Evolutionary conservation across 2,888 invertebrate genomes (phyloP).

Genomic region (Pristionchus japonicus): DNA sequence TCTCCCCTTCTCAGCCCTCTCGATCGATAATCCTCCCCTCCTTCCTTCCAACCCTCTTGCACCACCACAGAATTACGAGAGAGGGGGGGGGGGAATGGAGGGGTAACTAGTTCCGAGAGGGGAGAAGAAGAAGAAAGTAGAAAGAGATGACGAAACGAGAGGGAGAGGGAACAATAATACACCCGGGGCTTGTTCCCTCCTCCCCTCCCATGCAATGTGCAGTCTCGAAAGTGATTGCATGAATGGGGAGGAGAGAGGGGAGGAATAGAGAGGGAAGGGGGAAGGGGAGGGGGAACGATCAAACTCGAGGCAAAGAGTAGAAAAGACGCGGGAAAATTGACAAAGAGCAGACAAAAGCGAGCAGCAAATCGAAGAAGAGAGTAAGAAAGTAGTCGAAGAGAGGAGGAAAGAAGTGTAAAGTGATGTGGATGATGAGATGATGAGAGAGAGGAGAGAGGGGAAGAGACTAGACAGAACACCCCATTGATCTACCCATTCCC

Average conservation of each 20-base stretch:
- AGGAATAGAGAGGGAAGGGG: background rate
- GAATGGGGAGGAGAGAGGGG: background rate
- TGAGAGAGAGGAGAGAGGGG: background rate
- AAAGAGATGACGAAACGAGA: constrained; percentile 32
- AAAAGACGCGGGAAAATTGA: constrained; percentile 34
- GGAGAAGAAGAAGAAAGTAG: constrained; percentile 35
- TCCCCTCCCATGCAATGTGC: background rate
- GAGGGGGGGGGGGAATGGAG: background rate
- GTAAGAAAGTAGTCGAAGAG: background rate
- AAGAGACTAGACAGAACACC: background rate
- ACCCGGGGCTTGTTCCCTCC: constrained; percentile 15
- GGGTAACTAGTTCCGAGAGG: constrained; percentile 26
- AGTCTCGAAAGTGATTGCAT: constrained; percentile 13
- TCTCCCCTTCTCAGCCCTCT: background rate
- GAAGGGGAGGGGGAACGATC: background rate
- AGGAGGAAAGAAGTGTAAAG: constrained; percentile 3
- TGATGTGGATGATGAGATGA: background rate
- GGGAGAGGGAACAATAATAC: constrained; percentile 31
- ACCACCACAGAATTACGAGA: background rate
- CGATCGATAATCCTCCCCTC: constrained; percentile 28
- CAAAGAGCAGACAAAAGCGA: constrained; percentile 1
- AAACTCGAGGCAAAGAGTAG: constrained; percentile 1
- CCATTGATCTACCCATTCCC: background rate
- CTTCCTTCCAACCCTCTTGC: background rate
- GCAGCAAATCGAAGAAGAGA: constrained; percentile 22